These are phyloP conservation scores for Cranoglanis bouderius DNA, from an alignment of 2,113 vertebrate genomes.

Conservation along the genomic window DNA sequence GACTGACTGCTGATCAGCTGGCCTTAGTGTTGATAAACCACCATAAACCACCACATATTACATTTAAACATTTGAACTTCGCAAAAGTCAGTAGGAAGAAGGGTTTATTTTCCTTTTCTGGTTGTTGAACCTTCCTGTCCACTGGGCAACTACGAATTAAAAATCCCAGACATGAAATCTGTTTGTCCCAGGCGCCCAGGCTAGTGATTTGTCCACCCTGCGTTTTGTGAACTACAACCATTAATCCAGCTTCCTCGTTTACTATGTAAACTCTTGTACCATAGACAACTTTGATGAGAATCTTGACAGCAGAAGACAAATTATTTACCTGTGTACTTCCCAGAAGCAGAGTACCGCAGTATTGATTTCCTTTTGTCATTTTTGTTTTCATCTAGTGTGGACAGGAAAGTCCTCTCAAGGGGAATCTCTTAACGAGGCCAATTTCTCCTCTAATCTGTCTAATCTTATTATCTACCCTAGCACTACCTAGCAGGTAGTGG, in stretches of 20 bases:
- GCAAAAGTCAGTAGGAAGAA: neutral
- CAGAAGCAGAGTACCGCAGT: slow-evolving; percentile 26
- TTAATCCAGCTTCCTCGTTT: neutral
- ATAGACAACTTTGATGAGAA: neutral
- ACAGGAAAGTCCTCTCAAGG: slow-evolving; percentile 47
- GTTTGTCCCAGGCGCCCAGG: neutral
- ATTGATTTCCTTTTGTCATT: slow-evolving; percentile 61
- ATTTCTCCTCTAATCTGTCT: slow-evolving; percentile 28
- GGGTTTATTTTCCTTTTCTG: neutral
- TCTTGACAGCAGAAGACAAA: slow-evolving; percentile 38
- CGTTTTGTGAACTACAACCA: neutral
- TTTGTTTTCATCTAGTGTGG: slow-evolving; percentile 46
- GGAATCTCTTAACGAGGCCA: slow-evolving; percentile 43
- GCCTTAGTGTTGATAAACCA: neutral
- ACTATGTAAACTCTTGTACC: too few relatives aligned
- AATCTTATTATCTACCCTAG: slow-evolving; percentile 47
- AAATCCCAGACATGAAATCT: neutral
- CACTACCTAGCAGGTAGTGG: slow-evolving; percentile 38
- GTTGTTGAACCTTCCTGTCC: neutral
- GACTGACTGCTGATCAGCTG: neutral
- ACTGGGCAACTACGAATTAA: neutral
- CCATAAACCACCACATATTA: neutral
- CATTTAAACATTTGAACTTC: neutral
- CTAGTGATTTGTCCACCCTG: neutral
- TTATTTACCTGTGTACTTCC: slow-evolving; percentile 46